Conservation (phyloP, 2,888 invertebrate genomes). For the Eilema sororculum region DNA sequence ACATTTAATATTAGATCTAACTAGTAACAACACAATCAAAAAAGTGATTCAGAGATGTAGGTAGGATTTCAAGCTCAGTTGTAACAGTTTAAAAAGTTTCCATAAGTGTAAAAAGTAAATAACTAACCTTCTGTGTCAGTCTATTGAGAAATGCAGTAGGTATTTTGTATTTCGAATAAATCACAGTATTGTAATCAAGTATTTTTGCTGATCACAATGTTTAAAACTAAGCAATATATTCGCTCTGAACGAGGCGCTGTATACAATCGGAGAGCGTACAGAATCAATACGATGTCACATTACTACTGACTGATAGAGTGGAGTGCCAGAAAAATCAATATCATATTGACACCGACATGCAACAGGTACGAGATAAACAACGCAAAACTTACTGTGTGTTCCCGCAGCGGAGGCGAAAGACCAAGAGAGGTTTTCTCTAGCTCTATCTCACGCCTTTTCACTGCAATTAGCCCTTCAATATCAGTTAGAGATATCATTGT, state of each 20-base stretch:
- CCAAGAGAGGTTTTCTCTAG: conserved; percentile 77
- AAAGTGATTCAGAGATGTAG: not conserved
- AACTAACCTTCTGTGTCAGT: not conserved
- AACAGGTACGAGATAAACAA: conserved; percentile 59
- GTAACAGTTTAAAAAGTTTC: not conserved
- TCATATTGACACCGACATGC: conserved; percentile 37
- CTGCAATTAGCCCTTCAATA: conserved; percentile 80
- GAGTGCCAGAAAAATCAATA: conserved; percentile 60
- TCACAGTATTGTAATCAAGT: conserved; percentile 14
- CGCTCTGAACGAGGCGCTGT: conserved; percentile 13
- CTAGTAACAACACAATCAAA: not conserved
- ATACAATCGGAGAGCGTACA: conserved; percentile 32
- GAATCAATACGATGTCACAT: conserved; percentile 51
- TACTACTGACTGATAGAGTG: conserved; percentile 42
- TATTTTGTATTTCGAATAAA: not conserved
- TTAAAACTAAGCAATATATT: conserved; percentile 6
- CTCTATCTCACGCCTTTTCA: conserved; percentile 80
- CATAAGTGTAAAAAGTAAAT: conserved; percentile 3
- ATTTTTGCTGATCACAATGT: conserved; percentile 5
- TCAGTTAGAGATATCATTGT: conserved; percentile 77
- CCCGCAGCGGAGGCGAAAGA: conserved; percentile 48
- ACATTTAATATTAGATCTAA: not conserved
- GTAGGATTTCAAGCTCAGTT: not conserved
- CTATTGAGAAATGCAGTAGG: not conserved
- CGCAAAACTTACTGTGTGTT: conserved; percentile 31